phyloP scores from a whole-genome alignment of 2,888 invertebrate genomes.

The Itoplectis maculator region DNA sequence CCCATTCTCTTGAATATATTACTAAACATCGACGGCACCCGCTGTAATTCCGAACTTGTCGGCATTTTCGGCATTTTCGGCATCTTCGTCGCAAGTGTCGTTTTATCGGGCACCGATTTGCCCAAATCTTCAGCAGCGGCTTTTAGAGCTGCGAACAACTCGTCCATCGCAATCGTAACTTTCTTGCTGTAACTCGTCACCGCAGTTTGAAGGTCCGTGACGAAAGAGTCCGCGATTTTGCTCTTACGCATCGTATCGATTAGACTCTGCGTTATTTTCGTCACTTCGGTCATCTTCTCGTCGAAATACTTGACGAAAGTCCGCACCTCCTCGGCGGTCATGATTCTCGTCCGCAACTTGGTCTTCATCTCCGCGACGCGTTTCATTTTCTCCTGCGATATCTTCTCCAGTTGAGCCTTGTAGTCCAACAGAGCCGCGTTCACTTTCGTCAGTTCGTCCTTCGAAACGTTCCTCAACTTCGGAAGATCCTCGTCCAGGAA shows the following conservation, averaged over 20 bases:
- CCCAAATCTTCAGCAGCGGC: conserved; percentile 53
- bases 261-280: conserved; percentile 59
- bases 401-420: conserved; percentile 61
- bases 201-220: conserved; percentile 55
- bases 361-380: conserved; percentile 59
- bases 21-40: conserved; percentile 53
- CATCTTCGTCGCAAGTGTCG: conserved; percentile 44
- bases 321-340: conserved; percentile 59
- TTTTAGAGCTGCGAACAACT: conserved; percentile 59
- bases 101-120: conserved; percentile 51
- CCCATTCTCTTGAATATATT: conserved; percentile 56
- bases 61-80: conserved; percentile 61
- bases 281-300: conserved; percentile 61
- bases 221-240: conserved; percentile 55
- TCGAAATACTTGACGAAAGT: conserved; percentile 62
- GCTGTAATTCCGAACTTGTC: conserved; percentile 49
- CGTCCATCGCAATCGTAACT: conserved; percentile 46
- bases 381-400: conserved; percentile 61
- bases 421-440: conserved; percentile 62
- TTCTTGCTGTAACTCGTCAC: conserved; percentile 59
- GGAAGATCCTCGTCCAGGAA: conserved; percentile 64
- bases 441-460: conserved; percentile 62
- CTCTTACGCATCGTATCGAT: conserved; percentile 48
- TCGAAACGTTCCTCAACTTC: conserved; percentile 65
- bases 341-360: conserved; percentile 57